Evolutionary conservation across 2,113 vertebrate species (phyloP).

Genomic region (Oreochromis aureus): DNA sequence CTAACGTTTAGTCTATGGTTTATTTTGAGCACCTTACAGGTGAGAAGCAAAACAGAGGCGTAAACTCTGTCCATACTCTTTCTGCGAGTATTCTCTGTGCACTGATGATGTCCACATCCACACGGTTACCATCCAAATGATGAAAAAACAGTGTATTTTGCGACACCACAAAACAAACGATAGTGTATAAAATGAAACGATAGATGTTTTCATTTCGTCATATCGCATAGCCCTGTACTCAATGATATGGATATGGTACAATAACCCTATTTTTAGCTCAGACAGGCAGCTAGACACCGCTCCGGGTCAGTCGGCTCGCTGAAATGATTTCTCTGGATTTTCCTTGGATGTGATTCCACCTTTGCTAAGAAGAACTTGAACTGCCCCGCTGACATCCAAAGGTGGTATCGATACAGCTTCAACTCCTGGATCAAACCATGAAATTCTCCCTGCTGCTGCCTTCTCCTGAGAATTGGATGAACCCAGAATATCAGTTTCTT

Average conservation of each 20-base stretch:
- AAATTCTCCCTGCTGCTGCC: neutral
- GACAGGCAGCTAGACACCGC: neutral
- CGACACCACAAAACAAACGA: neutral
- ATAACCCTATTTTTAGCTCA: neutral
- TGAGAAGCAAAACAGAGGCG: neutral
- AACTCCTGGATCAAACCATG: neutral
- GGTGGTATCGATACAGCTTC: neutral
- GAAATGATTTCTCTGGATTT: neutral
- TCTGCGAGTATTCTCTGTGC: neutral
- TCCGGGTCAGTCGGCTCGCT: fast-evolving
- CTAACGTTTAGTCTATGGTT: neutral
- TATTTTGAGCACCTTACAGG: neutral
- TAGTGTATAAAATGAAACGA: neutral
- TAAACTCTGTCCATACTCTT: neutral
- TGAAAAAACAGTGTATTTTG: neutral
- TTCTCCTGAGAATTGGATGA: fast-evolving
- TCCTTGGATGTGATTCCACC: neutral
- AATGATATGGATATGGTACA: neutral
- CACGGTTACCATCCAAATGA: neutral
- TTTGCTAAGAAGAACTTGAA: neutral
- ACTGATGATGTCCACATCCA: neutral
- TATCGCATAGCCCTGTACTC: neutral
- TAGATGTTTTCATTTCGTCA: neutral
- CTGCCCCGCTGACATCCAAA: neutral
- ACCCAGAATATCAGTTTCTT: neutral